These are phyloP conservation scores for Parnassius orleans DNA, from an alignment of 2,888 invertebrate genomes.

Conservation along the genomic window DNA sequence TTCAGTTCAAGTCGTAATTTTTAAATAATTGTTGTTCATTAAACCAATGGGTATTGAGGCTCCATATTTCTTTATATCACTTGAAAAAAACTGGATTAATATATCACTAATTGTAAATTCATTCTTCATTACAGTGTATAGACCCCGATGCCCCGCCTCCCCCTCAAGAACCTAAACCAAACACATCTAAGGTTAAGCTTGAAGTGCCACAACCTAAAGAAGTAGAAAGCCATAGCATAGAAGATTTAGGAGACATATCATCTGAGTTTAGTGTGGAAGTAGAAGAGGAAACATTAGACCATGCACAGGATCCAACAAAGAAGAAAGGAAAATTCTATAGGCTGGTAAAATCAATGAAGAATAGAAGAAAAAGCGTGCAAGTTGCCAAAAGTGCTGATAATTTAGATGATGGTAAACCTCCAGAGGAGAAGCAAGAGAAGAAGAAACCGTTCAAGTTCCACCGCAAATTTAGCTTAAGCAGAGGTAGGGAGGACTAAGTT, in stretches of 20 bases:
- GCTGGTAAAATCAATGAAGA: constrained; percentile 74
- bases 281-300: constrained; percentile 60
- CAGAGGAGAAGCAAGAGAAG: constrained; percentile 63
- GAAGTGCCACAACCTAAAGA: constrained; percentile 58
- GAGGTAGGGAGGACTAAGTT: constrained; percentile 63
- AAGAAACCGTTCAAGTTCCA: constrained; percentile 73
- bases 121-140: constrained; percentile 55
- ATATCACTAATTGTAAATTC: neutral
- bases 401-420: constrained; percentile 54
- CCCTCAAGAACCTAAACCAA: constrained; percentile 59
- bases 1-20: too few species aligned
- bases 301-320: constrained; percentile 56
- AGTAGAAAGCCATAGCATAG: constrained; percentile 66
- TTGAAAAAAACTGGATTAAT: neutral
- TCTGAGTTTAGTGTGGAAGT: constrained; percentile 76
- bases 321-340: constrained; percentile 73
- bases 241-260: constrained; percentile 74
- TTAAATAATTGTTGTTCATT: too few species aligned
- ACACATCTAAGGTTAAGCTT: constrained; percentile 62
- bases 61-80: neutral
- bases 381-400: constrained; percentile 74
- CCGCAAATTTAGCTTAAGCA: constrained; percentile 69
- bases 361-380: constrained; percentile 73
- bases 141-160: constrained; percentile 68
- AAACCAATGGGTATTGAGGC: too few species aligned